These are phyloP conservation scores for Pinna nobilis DNA, from an alignment of 1,140 invertebrate species.

Conservation along the genomic window DNA sequence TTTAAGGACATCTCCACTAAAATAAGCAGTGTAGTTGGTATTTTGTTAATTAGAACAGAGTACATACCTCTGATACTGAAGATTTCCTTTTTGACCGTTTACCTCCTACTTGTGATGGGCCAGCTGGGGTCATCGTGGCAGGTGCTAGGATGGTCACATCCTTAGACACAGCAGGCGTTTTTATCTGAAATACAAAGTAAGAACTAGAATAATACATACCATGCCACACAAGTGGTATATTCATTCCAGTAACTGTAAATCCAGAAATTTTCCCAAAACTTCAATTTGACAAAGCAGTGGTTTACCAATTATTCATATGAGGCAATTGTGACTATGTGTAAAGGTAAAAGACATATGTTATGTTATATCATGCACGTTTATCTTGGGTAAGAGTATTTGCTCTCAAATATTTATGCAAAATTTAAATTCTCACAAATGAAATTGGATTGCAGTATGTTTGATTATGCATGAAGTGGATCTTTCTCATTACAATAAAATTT, in stretches of 20 bases:
- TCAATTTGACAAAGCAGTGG: not conserved
- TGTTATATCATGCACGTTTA: no score
- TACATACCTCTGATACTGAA: conserved; percentile 58
- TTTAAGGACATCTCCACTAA: no score
- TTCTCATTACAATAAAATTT: no score
- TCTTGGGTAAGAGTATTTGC: no score
- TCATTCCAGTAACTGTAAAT: not conserved
- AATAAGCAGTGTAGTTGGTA: no score
- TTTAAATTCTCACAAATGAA: no score
- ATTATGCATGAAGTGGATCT: no score
- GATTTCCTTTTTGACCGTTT: conserved; percentile 53
- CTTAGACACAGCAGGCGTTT: conserved; percentile 62
- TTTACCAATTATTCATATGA: not conserved
- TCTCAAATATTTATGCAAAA: no score
- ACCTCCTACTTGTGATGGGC: conserved; percentile 43
- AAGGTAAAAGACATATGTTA: no score
- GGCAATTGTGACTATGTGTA: no score
- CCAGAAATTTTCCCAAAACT: not conserved
- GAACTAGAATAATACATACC: not conserved
- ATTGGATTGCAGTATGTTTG: no score
- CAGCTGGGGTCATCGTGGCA: conserved; percentile 56
- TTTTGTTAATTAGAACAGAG: no score
- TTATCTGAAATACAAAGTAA: conserved; percentile 51
- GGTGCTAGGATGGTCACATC: conserved; percentile 67
- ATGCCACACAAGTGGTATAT: not conserved